These are phyloP conservation scores for Lepus townsendii DNA, from an alignment of 2,797 vertebrate genomes.

Conservation along the genomic window DNA sequence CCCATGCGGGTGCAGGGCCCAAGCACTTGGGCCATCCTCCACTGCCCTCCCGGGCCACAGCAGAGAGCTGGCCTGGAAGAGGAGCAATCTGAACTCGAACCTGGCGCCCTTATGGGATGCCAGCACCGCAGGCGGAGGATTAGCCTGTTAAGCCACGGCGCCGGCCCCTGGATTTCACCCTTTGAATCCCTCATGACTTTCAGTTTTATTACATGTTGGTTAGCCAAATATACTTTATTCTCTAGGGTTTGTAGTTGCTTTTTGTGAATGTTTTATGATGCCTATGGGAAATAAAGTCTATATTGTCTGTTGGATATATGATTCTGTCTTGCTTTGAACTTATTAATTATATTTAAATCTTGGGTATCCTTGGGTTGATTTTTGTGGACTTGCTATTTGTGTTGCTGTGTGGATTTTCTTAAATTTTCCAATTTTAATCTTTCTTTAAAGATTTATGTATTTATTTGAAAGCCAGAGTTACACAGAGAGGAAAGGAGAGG, in stretches of 20 bases:
- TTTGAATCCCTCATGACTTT: not conserved
- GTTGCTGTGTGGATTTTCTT: slow-evolving; percentile 10
- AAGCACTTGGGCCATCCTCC: too few species aligned
- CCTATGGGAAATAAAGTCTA: slow-evolving; percentile 3
- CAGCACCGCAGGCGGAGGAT: too few species aligned
- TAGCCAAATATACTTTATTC: slow-evolving; percentile 22
- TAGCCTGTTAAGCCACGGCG: too few species aligned
- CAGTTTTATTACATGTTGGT: slow-evolving; percentile 33
- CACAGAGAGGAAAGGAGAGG: too few species aligned
- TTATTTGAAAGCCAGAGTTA: too few species aligned
- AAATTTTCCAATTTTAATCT: not conserved
- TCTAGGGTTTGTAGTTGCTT: not conserved
- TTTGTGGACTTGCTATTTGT: not conserved
- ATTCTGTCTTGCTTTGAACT: slow-evolving; percentile 2
- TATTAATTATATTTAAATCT: slow-evolving; percentile 46
- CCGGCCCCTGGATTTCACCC: too few species aligned
- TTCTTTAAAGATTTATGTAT: too few species aligned
- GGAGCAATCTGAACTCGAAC: too few species aligned
- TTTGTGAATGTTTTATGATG: not conserved
- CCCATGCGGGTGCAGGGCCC: too few species aligned
- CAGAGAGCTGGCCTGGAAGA: too few species aligned
- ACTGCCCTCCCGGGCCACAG: too few species aligned
- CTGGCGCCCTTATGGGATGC: too few species aligned
- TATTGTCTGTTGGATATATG: not conserved
- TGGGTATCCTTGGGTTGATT: not conserved